Percentiles rank a stretch among this genome's conserved stretches.
Evolutionary conservation across 1,140 invertebrate species (phyloP).

Genomic region (Papilio polytes): DNA sequence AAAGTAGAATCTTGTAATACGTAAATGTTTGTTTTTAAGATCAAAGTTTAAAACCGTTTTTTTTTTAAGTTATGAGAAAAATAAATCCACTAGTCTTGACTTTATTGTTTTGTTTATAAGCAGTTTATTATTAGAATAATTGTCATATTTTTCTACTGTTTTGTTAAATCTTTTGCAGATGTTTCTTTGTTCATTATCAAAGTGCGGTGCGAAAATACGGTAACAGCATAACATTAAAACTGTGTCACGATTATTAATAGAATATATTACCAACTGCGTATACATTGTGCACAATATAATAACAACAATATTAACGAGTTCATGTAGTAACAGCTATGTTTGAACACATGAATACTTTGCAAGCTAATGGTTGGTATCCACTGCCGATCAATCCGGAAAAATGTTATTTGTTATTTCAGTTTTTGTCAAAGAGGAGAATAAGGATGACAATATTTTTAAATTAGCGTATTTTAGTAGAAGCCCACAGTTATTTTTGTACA

Average conservation of each 20-base stretch:
- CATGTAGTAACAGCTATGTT: slow-evolving; percentile 46
- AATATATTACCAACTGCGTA: slow-evolving; percentile 56
- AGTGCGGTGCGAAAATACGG: slow-evolving; percentile 25
- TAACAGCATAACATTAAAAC: slow-evolving; percentile 44
- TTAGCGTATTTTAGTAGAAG: not conserved
- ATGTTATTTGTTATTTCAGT: too few relatives aligned
- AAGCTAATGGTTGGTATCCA: not conserved
- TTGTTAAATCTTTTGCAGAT: not conserved
- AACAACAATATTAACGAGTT: slow-evolving; percentile 47
- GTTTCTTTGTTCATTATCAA: slow-evolving; percentile 21
- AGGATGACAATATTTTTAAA: not conserved
- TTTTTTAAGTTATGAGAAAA: too few relatives aligned
- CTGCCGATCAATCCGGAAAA: too few relatives aligned
- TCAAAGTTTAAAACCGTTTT: too few relatives aligned
- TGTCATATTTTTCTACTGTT: not conserved
- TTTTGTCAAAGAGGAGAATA: not conserved
- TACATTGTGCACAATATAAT: slow-evolving; percentile 48
- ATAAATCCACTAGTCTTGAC: too few relatives aligned
- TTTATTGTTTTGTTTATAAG: not conserved
- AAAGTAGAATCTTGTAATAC: too few relatives aligned
- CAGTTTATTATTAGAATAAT: not conserved
- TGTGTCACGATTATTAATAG: slow-evolving; percentile 68
- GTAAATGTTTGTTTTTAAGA: too few relatives aligned
- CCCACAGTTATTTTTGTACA: not conserved
- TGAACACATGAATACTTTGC: slow-evolving; percentile 50